phyloP scores from a whole-genome alignment of 2,888 invertebrate species.

The Stenurella melanura region DNA sequence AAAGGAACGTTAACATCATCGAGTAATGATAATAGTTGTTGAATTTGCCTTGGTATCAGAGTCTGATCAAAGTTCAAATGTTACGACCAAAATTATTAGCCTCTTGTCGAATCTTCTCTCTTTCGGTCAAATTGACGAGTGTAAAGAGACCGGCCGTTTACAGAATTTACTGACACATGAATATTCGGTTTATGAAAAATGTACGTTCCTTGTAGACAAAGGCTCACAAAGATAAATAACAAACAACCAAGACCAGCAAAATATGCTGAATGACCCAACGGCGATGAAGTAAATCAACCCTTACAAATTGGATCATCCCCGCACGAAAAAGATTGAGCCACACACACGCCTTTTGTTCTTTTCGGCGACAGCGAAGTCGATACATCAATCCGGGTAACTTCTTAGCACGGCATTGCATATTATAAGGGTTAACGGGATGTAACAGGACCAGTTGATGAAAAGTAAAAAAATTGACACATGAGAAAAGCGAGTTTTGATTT shows the following conservation, averaged over 20 bases:
- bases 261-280: slow-evolving; percentile 12
- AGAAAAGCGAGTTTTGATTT: too few species aligned
- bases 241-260: background rate
- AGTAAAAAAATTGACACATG: too few species aligned
- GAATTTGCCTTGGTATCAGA: too few species aligned
- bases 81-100: too few species aligned
- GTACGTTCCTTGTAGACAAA: background rate
- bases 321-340: background rate
- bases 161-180: too few species aligned
- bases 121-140: too few species aligned
- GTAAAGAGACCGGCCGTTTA: too few species aligned
- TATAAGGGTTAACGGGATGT: background rate
- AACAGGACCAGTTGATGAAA: background rate
- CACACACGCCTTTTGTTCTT: slow-evolving; percentile 10
- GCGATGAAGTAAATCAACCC: slow-evolving; percentile 21
- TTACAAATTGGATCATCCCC: slow-evolving; percentile 14
- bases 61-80: too few species aligned
- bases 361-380: background rate
- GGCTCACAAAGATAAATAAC: background rate
- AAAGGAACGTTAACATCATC: too few species aligned
- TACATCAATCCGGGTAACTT: background rate
- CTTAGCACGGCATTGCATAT: background rate
- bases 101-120: too few species aligned
- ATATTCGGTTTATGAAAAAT: too few species aligned
- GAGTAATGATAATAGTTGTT: too few species aligned